These are phyloP conservation scores for Tribolium madens DNA, from an alignment of 1,140 invertebrate genomes.

Conservation along the genomic window DNA sequence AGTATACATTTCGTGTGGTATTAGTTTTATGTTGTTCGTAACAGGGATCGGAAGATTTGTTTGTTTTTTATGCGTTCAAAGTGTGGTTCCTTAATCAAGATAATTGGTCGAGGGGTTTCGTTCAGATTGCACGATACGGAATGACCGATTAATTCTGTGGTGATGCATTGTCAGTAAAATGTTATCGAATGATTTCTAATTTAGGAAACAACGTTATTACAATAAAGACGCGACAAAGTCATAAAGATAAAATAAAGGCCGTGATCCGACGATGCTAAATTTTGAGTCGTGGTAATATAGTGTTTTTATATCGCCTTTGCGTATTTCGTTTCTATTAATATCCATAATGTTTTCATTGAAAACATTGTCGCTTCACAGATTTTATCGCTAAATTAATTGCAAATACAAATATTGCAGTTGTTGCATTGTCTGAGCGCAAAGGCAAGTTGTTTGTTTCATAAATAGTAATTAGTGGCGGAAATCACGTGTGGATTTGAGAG, in stretches of 20 bases:
- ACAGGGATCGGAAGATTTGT: constrained; percentile 8
- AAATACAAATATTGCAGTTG: not conserved
- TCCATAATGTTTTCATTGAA: not conserved
- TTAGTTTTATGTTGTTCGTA: constrained; percentile 11
- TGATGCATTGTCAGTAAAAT: constrained; percentile 33
- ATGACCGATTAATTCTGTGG: constrained; percentile 19
- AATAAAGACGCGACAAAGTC: constrained; percentile 40
- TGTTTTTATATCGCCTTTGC: constrained; percentile 14
- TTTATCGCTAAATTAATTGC: not conserved
- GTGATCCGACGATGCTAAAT: constrained; percentile 36
- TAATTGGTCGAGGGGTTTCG: constrained; percentile 14
- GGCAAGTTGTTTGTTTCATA: constrained; percentile 5
- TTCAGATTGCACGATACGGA: constrained; percentile 7
- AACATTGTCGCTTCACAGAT: not conserved
- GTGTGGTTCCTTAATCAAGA: constrained; percentile 28
- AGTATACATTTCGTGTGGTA: not conserved
- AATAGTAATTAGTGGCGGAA: constrained; percentile 10
- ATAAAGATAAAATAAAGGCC: constrained; percentile 45
- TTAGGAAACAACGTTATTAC: constrained; percentile 34
- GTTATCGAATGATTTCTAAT: constrained; percentile 36
- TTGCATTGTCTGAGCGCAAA: not conserved
- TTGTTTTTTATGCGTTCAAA: constrained; percentile 32
- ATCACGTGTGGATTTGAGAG: constrained; percentile 12
- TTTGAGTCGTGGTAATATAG: constrained; percentile 31
- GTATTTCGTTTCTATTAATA: constrained; percentile 29